Conservation (phyloP, 1,140 invertebrate genomes). For the Campodea augens region DNA sequence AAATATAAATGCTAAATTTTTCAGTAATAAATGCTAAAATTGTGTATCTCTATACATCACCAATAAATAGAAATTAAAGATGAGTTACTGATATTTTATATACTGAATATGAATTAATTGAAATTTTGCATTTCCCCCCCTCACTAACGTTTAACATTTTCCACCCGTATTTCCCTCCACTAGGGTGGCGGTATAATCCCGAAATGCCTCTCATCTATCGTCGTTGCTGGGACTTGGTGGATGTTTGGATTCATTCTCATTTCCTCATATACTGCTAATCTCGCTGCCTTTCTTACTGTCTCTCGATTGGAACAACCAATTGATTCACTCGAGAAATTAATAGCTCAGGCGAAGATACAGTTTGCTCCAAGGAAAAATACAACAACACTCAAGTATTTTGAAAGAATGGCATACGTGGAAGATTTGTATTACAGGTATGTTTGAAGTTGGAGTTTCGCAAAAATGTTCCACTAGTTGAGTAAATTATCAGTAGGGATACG, state of each 20-base stretch:
- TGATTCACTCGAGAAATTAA: constrained; percentile 76
- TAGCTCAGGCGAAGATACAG: constrained; percentile 86
- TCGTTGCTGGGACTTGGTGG: constrained; percentile 95
- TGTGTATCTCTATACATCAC: too few relatives aligned
- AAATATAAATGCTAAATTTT: too few relatives aligned
- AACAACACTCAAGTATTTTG: constrained; percentile 77
- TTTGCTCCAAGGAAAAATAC: constrained; percentile 74
- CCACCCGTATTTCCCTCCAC: too few relatives aligned
- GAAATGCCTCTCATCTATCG: constrained; percentile 73
- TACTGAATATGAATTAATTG: too few relatives aligned
- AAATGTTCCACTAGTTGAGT: too few relatives aligned
- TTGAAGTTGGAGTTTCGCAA: too few relatives aligned
- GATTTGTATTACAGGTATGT: constrained; percentile 89
- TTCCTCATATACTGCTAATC: too few relatives aligned
- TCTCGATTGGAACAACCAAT: constrained; percentile 79
- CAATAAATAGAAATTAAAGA: neutral
- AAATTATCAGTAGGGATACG: too few relatives aligned
- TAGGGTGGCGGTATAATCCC: constrained; percentile 85
- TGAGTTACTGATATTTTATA: neutral
- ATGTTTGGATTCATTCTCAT: constrained; percentile 94
- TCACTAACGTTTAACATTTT: too few relatives aligned
- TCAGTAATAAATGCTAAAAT: too few relatives aligned
- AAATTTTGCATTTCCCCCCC: too few relatives aligned
- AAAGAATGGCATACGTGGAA: constrained; percentile 91
- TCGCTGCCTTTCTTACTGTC: constrained; percentile 88